A percentile compares a stretch with the other conserved stretches of the same genome.
phyloP scores from a whole-genome alignment of 2,113 vertebrate species.

The Eudyptes chrysolophus region DNA sequence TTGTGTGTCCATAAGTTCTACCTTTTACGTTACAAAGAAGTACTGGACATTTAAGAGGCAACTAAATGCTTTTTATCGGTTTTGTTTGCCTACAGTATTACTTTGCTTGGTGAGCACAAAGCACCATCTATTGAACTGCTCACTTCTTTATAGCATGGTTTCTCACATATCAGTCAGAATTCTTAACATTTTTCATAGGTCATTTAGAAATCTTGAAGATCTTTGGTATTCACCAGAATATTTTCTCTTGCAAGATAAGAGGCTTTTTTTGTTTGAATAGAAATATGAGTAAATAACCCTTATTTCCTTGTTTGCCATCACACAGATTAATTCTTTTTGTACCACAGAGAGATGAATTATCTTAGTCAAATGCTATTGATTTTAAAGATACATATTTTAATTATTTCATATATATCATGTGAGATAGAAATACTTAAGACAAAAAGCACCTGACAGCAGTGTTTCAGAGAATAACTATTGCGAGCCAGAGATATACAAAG shows the following conservation, averaged over 20 bases:
- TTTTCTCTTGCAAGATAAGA: slow-evolving; percentile 1
- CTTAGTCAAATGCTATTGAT: neutral
- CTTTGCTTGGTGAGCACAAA: neutral
- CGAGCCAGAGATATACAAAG: neutral
- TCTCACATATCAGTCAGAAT: neutral
- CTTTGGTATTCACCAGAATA: neutral
- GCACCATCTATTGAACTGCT: neutral
- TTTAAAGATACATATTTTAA: neutral
- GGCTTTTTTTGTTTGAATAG: neutral
- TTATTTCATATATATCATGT: neutral
- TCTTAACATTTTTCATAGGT: slow-evolving; percentile 9
- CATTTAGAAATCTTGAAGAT: neutral
- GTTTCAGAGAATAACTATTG: neutral
- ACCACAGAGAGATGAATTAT: neutral
- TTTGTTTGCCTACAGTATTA: neutral
- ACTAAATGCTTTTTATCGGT: neutral
- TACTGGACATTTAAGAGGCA: neutral
- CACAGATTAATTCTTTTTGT: neutral
- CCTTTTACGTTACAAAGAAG: neutral
- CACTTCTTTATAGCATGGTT: neutral
- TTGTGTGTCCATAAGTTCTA: neutral
- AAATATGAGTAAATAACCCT: neutral
- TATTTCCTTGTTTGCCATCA: neutral
- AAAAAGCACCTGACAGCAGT: neutral
- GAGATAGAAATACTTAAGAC: neutral